These are phyloP conservation scores for Axinella damicornis DNA, from an alignment of 37 sponge, comb jelly and placozoan species.

Conservation along the genomic window DNA sequence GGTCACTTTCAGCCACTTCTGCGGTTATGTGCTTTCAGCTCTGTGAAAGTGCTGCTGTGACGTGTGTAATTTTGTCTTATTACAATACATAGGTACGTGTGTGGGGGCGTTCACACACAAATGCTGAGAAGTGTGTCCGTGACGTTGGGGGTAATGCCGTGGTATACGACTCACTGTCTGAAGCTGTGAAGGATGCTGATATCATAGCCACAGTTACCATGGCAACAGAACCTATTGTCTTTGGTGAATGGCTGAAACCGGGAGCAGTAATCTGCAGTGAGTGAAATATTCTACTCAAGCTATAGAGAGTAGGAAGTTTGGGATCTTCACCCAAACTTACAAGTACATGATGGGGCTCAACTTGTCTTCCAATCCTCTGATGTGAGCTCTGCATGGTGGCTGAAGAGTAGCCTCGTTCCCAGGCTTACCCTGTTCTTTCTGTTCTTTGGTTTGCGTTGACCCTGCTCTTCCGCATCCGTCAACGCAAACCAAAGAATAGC, in stretches of 20 bases:
- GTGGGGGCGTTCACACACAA: slow-evolving; percentile 74
- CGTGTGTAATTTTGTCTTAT: neutral
- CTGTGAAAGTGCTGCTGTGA: neutral
- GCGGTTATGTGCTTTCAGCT: too few relatives aligned
- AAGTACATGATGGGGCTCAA: too few relatives aligned
- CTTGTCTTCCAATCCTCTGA: too few relatives aligned
- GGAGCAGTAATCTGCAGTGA: slow-evolving; percentile 86
- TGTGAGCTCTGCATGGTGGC: too few relatives aligned
- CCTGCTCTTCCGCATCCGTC: too few relatives aligned
- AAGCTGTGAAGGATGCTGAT: slow-evolving; percentile 91
- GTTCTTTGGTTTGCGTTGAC: too few relatives aligned
- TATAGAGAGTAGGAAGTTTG: neutral
- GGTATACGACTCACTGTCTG: slow-evolving; percentile 52
- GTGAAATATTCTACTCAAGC: slow-evolving; percentile 5
- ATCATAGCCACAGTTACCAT: slow-evolving; percentile 87
- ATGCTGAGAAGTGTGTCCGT: slow-evolving; percentile 74
- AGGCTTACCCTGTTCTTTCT: too few relatives aligned
- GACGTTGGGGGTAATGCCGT: slow-evolving; percentile 52
- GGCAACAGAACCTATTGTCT: slow-evolving; percentile 83
- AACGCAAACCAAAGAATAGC: too few relatives aligned
- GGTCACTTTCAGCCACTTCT: too few relatives aligned
- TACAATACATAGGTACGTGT: slow-evolving; percentile 79
- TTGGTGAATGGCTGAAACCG: slow-evolving; percentile 88
- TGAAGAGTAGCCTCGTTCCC: too few relatives aligned
- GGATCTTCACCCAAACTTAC: too few relatives aligned